These are phyloP conservation scores for Drosophila atripex DNA, from an alignment of 2,888 invertebrate species.

Conservation along the genomic window DNA sequence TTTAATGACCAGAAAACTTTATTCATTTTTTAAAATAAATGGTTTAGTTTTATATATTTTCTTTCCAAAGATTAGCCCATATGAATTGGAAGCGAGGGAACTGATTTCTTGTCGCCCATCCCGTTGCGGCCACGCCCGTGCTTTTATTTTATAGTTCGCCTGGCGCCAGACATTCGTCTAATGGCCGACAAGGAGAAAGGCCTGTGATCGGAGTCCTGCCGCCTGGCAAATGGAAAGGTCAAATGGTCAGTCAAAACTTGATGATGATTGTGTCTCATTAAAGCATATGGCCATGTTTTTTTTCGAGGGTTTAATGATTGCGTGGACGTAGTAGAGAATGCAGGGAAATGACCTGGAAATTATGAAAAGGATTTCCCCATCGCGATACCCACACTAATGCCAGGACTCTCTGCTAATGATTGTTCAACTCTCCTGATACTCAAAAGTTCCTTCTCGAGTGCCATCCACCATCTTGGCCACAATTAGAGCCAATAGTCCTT, in stretches of 20 bases:
- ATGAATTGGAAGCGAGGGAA: not conserved
- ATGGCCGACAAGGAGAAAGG: constrained; percentile 45
- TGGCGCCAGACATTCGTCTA: constrained; percentile 70
- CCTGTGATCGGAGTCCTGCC: constrained; percentile 33
- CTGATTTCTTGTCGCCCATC: constrained; percentile 50
- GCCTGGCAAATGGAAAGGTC: constrained; percentile 55
- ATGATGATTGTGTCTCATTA: constrained; percentile 41
- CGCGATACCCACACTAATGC: not conserved
- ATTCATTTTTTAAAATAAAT: too few relatives aligned
- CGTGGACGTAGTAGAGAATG: constrained; percentile 19
- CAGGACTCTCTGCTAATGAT: not conserved
- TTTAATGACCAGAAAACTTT: not conserved
- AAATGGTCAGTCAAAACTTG: constrained; percentile 56
- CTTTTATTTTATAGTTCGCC: constrained; percentile 69
- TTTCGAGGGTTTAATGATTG: constrained; percentile 28
- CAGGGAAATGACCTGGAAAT: constrained; percentile 28
- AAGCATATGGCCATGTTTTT: constrained; percentile 41
- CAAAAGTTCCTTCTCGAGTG: not conserved
- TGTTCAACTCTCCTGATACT: not conserved
- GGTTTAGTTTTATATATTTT: not conserved
- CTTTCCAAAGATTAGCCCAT: not conserved
- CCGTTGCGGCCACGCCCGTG: constrained; percentile 61
- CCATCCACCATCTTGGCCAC: not conserved
- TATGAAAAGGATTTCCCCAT: constrained; percentile 15
- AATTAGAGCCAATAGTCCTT: constrained; percentile 3